Base-by-base conservation (phyloP, 2,888 invertebrate genomes). In the Rhagonycha lutea region DNA sequence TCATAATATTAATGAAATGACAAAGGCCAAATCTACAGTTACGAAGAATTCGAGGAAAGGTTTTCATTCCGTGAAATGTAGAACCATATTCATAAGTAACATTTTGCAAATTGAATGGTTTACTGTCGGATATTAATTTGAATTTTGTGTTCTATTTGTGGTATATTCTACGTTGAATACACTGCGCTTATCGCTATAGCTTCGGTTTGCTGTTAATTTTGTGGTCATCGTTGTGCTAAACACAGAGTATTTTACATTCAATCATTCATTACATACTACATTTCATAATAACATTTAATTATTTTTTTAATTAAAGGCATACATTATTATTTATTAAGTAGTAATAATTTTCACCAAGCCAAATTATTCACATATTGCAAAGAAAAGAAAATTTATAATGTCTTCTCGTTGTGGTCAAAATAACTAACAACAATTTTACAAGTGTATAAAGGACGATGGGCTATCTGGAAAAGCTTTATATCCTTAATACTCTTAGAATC, bases 71-170 rank as follows among this genome's bases (percentile, higher is more conserved):
- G 62, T n/a, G 23, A 62, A 47, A 62, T 23, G 12, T 14, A 18
- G 62, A 23, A 23, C 62, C 62, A 62, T 62, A 62, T 23, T 23
- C 23, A 65, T 65, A 73, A 73, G 61, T 47, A 65, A 28, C 73
- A 69, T 73, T 73, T 69, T 69, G 73, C 63, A 69, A 72, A 73
- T 73, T 73, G 73, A 69, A 73, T 63, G 73, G 73, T 73, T 73
- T 73, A 63, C 47, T 69, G 47, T 47, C 69, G 69, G 69, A 69
- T 68, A 72, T 72, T 72, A 73, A 73, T 73, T 73, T 69, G 69
- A 26, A 73, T 68, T 28, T 73, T 73, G 63, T 65, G 63, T 69
- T 73, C 68, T 72, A 72, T 72, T 72, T 68, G 72, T 61, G 72
- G 72, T 72, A 68, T 68, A 60, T 67, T 26, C 18, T 14, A 65